phyloP scores from a whole-genome alignment of 2,797 vertebrate genomes.

The Gastrophryne carolinensis region DNA sequence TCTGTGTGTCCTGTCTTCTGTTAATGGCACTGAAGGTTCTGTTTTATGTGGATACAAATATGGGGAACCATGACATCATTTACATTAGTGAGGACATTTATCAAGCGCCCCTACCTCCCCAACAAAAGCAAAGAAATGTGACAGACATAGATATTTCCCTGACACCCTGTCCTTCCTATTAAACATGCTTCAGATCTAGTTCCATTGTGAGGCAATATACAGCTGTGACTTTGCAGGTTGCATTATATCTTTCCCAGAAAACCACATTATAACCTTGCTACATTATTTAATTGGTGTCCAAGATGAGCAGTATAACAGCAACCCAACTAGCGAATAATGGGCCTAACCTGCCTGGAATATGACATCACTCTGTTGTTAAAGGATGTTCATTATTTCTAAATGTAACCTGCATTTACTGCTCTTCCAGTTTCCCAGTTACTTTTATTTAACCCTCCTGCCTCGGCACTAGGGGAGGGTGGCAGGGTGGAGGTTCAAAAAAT shows the following conservation, averaged over 20 bases:
- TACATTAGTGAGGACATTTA: conserved; percentile 38
- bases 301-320: background rate
- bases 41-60: conserved; percentile 24
- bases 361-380: background rate
- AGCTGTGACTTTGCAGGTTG: too few relatives aligned
- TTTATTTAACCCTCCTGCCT: too few relatives aligned
- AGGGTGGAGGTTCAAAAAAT: too few relatives aligned
- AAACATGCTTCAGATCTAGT: background rate
- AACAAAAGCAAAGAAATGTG: background rate
- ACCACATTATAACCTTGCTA: background rate
- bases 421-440: too few relatives aligned
- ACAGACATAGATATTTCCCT: background rate
- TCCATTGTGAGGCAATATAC: background rate
- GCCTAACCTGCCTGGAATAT: background rate
- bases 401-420: too few relatives aligned
- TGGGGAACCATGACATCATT: conserved; percentile 32
- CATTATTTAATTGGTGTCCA: conserved; percentile 6
- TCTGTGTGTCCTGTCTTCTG: conserved; percentile 23
- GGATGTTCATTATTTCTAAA: too few relatives aligned
- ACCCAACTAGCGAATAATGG: too few relatives aligned
- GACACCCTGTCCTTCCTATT: background rate
- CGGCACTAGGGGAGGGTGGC: too few relatives aligned
- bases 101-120: conserved; percentile 11
- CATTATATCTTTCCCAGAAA: background rate
- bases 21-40: conserved; percentile 39